Base-by-base conservation (phyloP, 2,888 invertebrate species). In the Plusia festucae region DNA sequence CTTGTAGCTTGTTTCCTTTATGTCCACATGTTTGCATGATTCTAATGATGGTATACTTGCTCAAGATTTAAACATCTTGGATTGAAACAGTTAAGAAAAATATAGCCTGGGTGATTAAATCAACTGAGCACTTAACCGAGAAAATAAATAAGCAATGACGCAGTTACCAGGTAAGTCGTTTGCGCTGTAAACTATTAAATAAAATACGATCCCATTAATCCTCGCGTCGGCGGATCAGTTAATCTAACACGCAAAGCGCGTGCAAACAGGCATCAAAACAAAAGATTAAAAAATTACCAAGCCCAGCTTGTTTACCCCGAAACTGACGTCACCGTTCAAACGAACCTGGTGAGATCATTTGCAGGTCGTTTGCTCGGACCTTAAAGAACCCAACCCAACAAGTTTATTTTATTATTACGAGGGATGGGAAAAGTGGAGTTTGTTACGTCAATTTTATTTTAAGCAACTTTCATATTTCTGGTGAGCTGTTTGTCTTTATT, bases 291-390 rank as follows among this genome's bases (percentile, higher is more conserved):
- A 86, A 85, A 78, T 73, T 83, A 86, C 78, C 83, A 78, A 80
- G 75, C 79, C 82, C 60, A 78, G 76, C 83, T 84, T 89, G 88
- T 87, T 89, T 87, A 83, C 82, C 68, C 70, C 79, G 61, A 54
- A 13, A 73, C 58, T 91, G 88, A 88, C 90, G 90, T 90, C 90
- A 90, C 69, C 60, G 67, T 65, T 68, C 65, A 76, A 83, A 73
- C 76, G 76, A 78, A 78, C 79, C 64, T 73, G 85, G 83, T 91
- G 90, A 91, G 86, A 88, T 91, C 91, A 92, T 84, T 78, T 68
- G 70, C 76, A 65, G 60, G 80, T 82, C 80, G 81, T 81, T 81
- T 71, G 71, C 73, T 76, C 72, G 82, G 82, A 85, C 88, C 85
- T 88, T 85, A 82, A 82, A 81, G 77, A 76, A 80, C 80, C 84